phyloP scores from a whole-genome alignment of 2,113 vertebrate genomes.

The Corynorhinus townsendii region DNA sequence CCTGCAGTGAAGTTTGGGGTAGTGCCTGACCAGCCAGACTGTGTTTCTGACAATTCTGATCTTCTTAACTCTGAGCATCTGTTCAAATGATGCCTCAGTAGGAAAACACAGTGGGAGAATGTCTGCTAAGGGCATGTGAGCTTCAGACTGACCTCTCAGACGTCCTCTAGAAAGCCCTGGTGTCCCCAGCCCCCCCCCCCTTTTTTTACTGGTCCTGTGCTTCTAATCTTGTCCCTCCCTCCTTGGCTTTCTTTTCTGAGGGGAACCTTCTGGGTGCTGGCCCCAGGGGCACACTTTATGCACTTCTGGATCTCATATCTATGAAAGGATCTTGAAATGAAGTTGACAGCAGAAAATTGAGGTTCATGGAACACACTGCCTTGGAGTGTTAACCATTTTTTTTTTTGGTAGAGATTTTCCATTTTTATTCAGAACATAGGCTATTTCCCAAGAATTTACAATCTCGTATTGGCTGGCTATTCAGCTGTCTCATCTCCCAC shows the following conservation, averaged over 20 bases:
- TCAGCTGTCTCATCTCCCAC: background rate
- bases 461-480: background rate
- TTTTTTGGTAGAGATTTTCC: background rate
- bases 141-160: constrained; percentile 25
- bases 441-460: background rate
- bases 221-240: background rate
- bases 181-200: constrained; percentile 29
- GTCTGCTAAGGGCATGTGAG: constrained; percentile 46
- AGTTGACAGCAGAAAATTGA: background rate
- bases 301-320: background rate
- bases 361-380: background rate
- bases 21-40: constrained; percentile 26
- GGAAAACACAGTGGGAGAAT: constrained; percentile 45
- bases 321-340: background rate
- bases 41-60: constrained; percentile 33
- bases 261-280: background rate
- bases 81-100: constrained; percentile 19
- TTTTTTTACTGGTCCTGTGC: constrained; percentile 22
- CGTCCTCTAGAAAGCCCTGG: constrained; percentile 19
- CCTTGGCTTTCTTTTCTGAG: background rate
- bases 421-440: background rate
- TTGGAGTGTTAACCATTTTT: background rate
- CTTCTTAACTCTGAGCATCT: constrained; percentile 55
- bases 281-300: background rate
- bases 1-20: background rate